phyloP scores from a whole-genome alignment of 1,140 invertebrate species.

The Drosophila pectinifera region DNA sequence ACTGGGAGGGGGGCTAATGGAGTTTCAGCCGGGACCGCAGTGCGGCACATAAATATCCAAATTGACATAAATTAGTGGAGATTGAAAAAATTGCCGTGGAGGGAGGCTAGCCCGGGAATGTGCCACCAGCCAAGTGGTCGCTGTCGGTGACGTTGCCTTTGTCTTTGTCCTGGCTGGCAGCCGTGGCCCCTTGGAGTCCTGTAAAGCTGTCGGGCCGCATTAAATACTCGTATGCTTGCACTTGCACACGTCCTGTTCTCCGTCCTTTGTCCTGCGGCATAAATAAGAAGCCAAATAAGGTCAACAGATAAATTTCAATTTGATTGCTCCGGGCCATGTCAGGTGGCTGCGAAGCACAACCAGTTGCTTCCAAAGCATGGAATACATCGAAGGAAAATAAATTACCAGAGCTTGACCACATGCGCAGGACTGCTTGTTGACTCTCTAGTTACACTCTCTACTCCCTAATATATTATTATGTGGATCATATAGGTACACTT shows the following conservation, averaged over 20 bases:
- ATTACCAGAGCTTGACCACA: not conserved
- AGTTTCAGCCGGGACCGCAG: conserved; percentile 44
- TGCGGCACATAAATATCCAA: conserved; percentile 62
- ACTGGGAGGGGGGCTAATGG: conserved; percentile 34
- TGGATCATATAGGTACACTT: too few relatives aligned
- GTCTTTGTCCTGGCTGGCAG: conserved; percentile 31
- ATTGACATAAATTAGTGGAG: conserved; percentile 67
- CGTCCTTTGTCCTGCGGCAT: conserved; percentile 29
- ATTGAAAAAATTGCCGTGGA: conserved; percentile 51
- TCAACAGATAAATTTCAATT: conserved; percentile 63
- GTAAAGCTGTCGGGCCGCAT: conserved; percentile 50
- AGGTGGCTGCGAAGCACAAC: conserved; percentile 12
- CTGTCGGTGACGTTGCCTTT: conserved; percentile 22
- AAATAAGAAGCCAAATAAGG: conserved; percentile 57
- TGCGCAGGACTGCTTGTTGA: not conserved
- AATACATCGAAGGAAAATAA: not conserved
- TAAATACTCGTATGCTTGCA: conserved; percentile 53
- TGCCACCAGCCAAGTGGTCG: conserved; percentile 33
- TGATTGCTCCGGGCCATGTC: conserved; percentile 46
- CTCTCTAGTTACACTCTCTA: not conserved
- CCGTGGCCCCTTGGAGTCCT: conserved; percentile 25
- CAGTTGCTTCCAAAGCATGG: conserved; percentile 23
- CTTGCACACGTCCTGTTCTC: conserved; percentile 9
- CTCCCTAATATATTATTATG: not conserved
- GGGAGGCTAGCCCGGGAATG: not conserved